Base-by-base conservation (phyloP, 2,888 invertebrate genomes). In the Melitaea athalia region DNA sequence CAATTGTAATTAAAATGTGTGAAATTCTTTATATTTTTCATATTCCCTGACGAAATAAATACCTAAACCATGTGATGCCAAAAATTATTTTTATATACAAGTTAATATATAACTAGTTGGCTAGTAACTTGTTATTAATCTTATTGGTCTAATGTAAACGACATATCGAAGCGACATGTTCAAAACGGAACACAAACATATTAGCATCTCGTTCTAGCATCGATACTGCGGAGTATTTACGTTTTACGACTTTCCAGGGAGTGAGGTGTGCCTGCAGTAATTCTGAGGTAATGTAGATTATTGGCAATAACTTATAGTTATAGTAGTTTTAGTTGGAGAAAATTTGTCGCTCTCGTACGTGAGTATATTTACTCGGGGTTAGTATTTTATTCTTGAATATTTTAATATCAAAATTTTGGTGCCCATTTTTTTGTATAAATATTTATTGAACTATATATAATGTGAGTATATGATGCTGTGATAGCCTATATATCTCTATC, bases 241-340 rank as follows among this genome's bases (percentile, higher is more conserved):
- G 31, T 67, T 67, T 63, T 67, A 63, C 63, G 62, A 59, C 47
- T 12, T 57, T 59, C 67, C 11, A 59, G 63, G 52, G 63, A 63
- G 50, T 67, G 45, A 17, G 11, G 33, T n/a, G 33, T 14, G 33
- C 33, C 31, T 52, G 52, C 52, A 52, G 24, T 52, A 52, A 52
- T 31, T 52, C 24, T 24, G 52, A 52, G 52, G 52, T 52, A 52
- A 52, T 24, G 52, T 52, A 52, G 24, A 17, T 31, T 52, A 52
- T 31, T 24, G 17, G 3, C 52, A 24, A 52, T 52, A 52, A 24
- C 24, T 52, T 14, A 52, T 12, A 24, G 5, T 24, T 52, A 11
- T 10, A 52, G 52, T 52, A 31, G 52, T 24, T 52, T 24, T 24
- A 52, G 10, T 52, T n/a, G 1, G 45, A 45, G 45, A 14, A 45